A percentile compares a stretch with the other conserved stretches of the same genome.
These are phyloP conservation scores for Andinoacara biseriatus DNA, from an alignment of 2,113 vertebrate species.

Conservation along the genomic window DNA sequence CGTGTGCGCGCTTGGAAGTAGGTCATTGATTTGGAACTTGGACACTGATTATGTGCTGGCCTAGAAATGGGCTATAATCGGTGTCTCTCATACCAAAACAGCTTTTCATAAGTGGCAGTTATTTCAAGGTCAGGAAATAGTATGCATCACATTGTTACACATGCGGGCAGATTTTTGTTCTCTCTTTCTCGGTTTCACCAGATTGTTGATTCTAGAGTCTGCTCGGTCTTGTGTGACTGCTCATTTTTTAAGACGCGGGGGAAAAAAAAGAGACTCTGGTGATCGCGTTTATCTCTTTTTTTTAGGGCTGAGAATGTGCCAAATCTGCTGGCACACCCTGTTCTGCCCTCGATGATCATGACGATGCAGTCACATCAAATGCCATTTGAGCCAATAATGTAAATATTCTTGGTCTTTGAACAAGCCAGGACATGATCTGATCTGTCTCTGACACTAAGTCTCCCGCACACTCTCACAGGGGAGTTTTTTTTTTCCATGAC, in stretches of 20 bases:
- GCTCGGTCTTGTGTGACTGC: conserved; percentile 40
- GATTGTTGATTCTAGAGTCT: conserved; percentile 38
- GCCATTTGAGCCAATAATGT: conserved; percentile 72
- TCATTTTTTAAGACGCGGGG: conserved; percentile 37
- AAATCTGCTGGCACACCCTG: conserved; percentile 56
- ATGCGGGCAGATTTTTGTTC: conserved; percentile 29
- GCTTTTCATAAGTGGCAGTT: conserved; percentile 74
- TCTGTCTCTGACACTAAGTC: conserved; percentile 50
- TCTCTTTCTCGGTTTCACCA: conserved; percentile 25
- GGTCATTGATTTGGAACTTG: conserved; percentile 83
- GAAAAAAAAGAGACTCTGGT: background rate
- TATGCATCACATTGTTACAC: conserved; percentile 39
- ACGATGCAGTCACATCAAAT: conserved; percentile 55
- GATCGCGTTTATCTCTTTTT: conserved; percentile 50
- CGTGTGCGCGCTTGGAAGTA: conserved; percentile 68
- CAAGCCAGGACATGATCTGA: conserved; percentile 68
- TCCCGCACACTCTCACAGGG: background rate
- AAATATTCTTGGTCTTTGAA: conserved; percentile 71
- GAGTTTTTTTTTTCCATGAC: conserved; percentile 21
- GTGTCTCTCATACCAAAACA: conserved; percentile 76
- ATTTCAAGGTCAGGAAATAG: conserved; percentile 77
- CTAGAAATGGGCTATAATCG: conserved; percentile 80
- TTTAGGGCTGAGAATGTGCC: conserved; percentile 38
- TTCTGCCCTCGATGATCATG: conserved; percentile 57
- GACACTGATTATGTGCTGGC: conserved; percentile 80